Evolutionary conservation across 2,888 invertebrate genomes (phyloP).

Genomic region (Drosophila cognata): DNA sequence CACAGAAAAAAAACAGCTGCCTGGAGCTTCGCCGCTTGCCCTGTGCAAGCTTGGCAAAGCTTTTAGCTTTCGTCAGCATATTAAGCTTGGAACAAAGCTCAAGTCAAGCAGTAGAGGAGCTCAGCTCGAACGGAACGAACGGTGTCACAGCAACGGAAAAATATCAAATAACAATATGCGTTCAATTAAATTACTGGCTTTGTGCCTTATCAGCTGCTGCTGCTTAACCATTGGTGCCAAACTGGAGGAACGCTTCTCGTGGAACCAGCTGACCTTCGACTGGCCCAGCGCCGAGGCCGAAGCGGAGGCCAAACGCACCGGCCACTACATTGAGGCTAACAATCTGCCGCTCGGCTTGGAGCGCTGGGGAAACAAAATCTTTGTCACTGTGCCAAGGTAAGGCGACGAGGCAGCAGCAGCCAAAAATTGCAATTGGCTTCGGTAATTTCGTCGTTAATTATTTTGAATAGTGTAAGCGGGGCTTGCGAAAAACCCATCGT

Average conservation of each 20-base stretch:
- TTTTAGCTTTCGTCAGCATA: constrained; percentile 52
- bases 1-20: constrained; percentile 12
- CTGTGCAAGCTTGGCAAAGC: constrained; percentile 13
- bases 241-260: constrained; percentile 88
- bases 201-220: constrained; percentile 59
- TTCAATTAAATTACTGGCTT: constrained; percentile 43
- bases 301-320: constrained; percentile 87
- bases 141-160: background rate
- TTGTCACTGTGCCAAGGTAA: constrained; percentile 89
- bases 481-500: constrained; percentile 66
- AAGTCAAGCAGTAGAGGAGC: constrained; percentile 58
- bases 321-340: constrained; percentile 88
- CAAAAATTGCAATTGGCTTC: constrained; percentile 22
- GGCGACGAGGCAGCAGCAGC: constrained; percentile 7
- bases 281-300: constrained; percentile 88
- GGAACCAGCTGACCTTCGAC: constrained; percentile 89
- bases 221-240: constrained; percentile 76
- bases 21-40: constrained; percentile 28
- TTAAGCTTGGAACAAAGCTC: constrained; percentile 59
- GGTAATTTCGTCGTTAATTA: constrained; percentile 3
- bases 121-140: constrained; percentile 50
- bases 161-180: constrained; percentile 32
- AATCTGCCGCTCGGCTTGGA: constrained; percentile 90
- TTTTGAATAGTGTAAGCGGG: constrained; percentile 36
- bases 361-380: constrained; percentile 89